Conservation (phyloP, 2,888 invertebrate genomes). For the Aporophyla nigra region DNA sequence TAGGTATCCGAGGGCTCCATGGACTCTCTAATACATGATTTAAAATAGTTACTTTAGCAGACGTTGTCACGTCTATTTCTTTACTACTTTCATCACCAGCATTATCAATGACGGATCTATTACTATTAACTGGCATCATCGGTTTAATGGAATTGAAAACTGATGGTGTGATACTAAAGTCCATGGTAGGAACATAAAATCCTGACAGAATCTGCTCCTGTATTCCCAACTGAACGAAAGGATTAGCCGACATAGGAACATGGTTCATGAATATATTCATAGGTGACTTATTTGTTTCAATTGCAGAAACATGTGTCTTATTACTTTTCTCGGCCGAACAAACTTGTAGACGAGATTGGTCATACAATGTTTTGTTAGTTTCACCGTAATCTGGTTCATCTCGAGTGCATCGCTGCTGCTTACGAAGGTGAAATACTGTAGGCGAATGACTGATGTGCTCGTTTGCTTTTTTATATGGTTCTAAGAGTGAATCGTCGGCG, state of each 20-base stretch:
- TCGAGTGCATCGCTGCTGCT: constrained; percentile 63
- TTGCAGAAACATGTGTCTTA: constrained; percentile 18
- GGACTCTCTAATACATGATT: constrained; percentile 91
- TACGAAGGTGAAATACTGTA: constrained; percentile 64
- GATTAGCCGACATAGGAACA: constrained; percentile 26
- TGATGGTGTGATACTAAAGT: constrained; percentile 61
- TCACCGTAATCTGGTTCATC: constrained; percentile 64
- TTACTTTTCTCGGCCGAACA: constrained; percentile 43
- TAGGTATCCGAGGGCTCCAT: constrained; percentile 88
- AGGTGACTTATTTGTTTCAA: constrained; percentile 29
- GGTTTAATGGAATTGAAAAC: constrained; percentile 50
- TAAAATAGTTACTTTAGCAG: constrained; percentile 78
- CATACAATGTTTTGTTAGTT: constrained; percentile 55
- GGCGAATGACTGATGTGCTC: constrained; percentile 69
- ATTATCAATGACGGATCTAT: constrained; percentile 22
- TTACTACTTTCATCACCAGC: constrained; percentile 32
- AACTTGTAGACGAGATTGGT: constrained; percentile 50
- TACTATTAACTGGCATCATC: constrained; percentile 31
- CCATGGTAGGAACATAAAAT: constrained; percentile 61
- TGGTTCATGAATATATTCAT: constrained; percentile 53
- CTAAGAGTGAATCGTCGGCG: constrained; percentile 73
- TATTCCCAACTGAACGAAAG: constrained; percentile 57
- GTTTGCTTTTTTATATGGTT: constrained; percentile 71
- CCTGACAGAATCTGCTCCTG: constrained; percentile 48
- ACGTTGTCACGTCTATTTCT: constrained; percentile 30